Evolutionary conservation across 2,113 vertebrate genomes (phyloP).

Genomic region (Nettapus auritus): DNA sequence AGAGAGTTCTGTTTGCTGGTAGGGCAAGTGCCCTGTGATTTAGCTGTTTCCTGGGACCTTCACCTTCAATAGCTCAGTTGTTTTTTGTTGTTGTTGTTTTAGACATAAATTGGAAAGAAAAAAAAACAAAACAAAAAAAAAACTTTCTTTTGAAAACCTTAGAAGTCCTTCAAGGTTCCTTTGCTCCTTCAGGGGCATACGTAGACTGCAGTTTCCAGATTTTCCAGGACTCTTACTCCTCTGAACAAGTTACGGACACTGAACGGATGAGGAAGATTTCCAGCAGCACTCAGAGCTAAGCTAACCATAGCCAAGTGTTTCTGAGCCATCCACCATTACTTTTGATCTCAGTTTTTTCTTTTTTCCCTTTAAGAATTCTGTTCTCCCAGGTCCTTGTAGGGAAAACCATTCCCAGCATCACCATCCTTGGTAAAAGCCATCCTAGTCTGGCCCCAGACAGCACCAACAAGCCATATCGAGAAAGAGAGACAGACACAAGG

Average conservation of each 20-base stretch:
- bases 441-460: not conserved
- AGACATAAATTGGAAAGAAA: not conserved
- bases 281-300: not conserved
- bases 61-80: not conserved
- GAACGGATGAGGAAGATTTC: not conserved
- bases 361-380: not conserved
- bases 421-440: not conserved
- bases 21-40: no score
- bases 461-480: rapidly evolving
- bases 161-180: not conserved
- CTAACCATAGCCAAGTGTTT: not conserved
- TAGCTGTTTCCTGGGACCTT: not conserved
- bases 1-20: not conserved
- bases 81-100: not conserved
- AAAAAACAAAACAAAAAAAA: not conserved
- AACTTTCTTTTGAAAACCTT: not conserved
- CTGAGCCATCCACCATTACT: not conserved
- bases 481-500: not conserved
- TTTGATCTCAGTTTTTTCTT: not conserved
- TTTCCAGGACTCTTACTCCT: not conserved
- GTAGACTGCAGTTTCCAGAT: not conserved
- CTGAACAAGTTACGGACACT: not conserved
- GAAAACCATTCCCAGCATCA: not conserved
- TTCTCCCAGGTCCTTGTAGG: not conserved
- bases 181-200: not conserved